Base-by-base conservation (phyloP, 2,797 vertebrate species). In the Ctenosaura bakeri region DNA sequence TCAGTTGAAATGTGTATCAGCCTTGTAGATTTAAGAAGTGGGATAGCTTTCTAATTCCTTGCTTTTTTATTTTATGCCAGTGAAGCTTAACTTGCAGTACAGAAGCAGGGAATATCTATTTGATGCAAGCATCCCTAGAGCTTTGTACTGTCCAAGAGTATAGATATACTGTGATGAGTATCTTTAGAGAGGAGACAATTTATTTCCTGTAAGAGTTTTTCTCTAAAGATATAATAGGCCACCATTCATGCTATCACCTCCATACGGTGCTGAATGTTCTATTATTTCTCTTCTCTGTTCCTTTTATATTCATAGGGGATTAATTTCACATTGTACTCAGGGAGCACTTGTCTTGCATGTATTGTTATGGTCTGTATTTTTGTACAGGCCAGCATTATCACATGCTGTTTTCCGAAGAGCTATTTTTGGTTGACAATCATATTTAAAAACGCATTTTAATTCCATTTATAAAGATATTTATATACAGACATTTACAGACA, bases 271-370 rank as follows among this genome's bases (percentile, higher is more conserved):
- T 0, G 4, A 59, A 0, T 62, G 38, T 38, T 50, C 38, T 64
- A 86, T 42, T 1, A 77, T 46, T 90, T 91, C 87, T 35, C 88
- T 78, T 86, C 77, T 73, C 66, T 59, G 24, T 81, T 14, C 46
- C 0, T 86, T 89, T 88, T 91, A 89, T 91, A 86, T 90, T 83
- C 76, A 7, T 0, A 8, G 80, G 87, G 83, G 88, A 50, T 86
- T 77, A 24, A 87, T 83, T 82, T 22, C 35, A 88, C 87, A 2
- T 0, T n/a, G 56, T 62, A 73, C 52, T 9, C 0, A 18, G 69
- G 66, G 59, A 89, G 69, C 29, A 78, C 89, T 83, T 80, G 88
- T 32, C 88, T 42, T 12, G 69, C 86, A 86, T 88, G 13, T 42
- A n/a, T 86, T 13, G 38, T 12, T 0, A 50, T 1, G 1, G 26